These are phyloP conservation scores for Choristoneura fumiferana DNA, from an alignment of 1,140 invertebrate species.

Conservation along the genomic window DNA sequence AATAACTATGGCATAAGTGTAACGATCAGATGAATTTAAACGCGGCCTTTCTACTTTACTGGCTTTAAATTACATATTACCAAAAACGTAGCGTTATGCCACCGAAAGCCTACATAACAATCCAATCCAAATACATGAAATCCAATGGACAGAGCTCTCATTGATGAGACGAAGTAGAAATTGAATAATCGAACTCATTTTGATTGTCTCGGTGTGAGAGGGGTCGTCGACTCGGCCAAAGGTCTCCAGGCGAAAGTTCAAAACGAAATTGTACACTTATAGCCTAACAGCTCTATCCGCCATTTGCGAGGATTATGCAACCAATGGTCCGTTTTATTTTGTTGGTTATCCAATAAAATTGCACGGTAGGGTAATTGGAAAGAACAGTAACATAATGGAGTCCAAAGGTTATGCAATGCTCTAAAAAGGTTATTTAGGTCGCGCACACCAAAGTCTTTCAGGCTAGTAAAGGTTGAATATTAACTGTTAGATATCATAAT, in stretches of 20 bases:
- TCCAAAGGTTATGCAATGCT: conserved; percentile 9
- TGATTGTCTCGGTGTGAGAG: neutral
- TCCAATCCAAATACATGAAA: too few species aligned
- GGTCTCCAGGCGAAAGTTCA: conserved; percentile 4
- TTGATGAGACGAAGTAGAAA: neutral
- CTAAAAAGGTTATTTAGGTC: conserved; percentile 6
- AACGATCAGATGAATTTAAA: too few species aligned
- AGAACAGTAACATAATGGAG: conserved; percentile 11
- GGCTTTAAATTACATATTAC: too few species aligned
- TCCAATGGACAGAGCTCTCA: neutral
- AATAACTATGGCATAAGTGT: too few species aligned
- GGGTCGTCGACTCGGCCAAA: conserved; percentile 4
- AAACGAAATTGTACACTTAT: conserved; percentile 9
- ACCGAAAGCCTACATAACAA: too few species aligned
- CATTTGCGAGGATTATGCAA: conserved; percentile 6
- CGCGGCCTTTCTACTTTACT: too few species aligned
- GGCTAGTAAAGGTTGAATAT: too few species aligned
- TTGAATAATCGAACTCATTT: neutral
- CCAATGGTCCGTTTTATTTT: conserved; percentile 5
- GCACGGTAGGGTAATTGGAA: conserved; percentile 10
- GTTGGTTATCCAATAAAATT: conserved; percentile 14
- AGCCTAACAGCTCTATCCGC: conserved; percentile 3
- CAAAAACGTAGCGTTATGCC: too few species aligned
- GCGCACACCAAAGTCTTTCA: too few species aligned
- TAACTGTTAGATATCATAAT: too few species aligned